Base-by-base conservation (phyloP, 2,888 invertebrate genomes). In the Folsomia manolachei region DNA sequence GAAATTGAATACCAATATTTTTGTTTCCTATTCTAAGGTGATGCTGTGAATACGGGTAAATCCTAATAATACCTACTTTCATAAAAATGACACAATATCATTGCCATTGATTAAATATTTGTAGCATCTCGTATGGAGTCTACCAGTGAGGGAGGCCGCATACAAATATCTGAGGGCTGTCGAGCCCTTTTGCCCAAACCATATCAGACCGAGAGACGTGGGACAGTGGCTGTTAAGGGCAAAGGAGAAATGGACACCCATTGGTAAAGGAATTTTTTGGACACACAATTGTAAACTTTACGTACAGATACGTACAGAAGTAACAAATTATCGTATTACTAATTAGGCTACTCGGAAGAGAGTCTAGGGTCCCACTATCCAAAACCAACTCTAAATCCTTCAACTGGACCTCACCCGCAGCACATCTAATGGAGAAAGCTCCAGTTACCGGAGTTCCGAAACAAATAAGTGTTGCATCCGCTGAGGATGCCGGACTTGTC, bases 151-250 rank as follows among this genome's bases (percentile, higher is more conserved):
- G 91, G 95, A 0, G 95, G 96, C 93, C 92, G 93, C 84, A 92
- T 97, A 75, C 97, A 97, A 83, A 93, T 97, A 82, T 96, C 97
- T 1, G 91, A 96, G 83, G 90, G 92, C 0, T 96, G 96, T 0
- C 89, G 88, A 82, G 89, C 91, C 79, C 85, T 92, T 19, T 85
- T 97, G 7, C 89, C 93, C 0, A 86, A 88, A 0, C 87, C 87
- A 0, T 96, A 94, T 68, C 24, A 69, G 27, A 62, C 62, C 9
- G 81, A 79, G 69, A 21, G 52, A 7, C 69, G 81, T 9, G 79
- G 81, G 1, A 72, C 72, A 0, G 81, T 81, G 1, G 56, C 75
- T 18, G 91, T 96, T 0, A 96, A 95, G 85, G 96, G 94, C 62
- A 94, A 94, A 88, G 94, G 94, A 88, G 70, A 73, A 51, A 73